These are phyloP conservation scores for Aproaerema taeniolella DNA, from an alignment of 2,888 invertebrate genomes.

Conservation along the genomic window DNA sequence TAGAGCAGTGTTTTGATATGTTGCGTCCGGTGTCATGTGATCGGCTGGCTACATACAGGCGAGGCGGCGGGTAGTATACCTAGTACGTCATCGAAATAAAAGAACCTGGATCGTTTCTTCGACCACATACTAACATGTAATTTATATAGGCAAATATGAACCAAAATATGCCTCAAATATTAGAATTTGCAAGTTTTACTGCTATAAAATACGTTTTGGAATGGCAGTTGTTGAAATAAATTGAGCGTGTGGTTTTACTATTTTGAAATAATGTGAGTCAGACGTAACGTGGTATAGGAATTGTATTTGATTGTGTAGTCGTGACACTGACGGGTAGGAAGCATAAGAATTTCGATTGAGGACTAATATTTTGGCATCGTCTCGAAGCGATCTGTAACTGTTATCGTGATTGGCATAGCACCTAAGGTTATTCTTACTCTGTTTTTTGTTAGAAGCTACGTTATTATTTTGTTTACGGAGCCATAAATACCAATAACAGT, in stretches of 20 bases:
- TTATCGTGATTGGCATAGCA: conserved; percentile 11
- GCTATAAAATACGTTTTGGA: too few species aligned
- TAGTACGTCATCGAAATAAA: conserved; percentile 36
- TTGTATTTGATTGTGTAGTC: not conserved
- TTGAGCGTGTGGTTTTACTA: too few species aligned
- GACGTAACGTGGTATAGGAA: not conserved
- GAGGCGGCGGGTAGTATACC: not conserved
- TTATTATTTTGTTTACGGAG: conserved; percentile 1
- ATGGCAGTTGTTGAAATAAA: too few species aligned
- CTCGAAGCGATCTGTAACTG: conserved; percentile 2
- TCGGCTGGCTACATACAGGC: conserved; percentile 13
- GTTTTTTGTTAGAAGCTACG: conserved; percentile 2
- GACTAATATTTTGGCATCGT: conserved; percentile 7
- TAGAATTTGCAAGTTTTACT: too few species aligned
- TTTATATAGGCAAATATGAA: not conserved
- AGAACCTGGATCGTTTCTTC: too few species aligned
- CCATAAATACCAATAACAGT: conserved; percentile 5
- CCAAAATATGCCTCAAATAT: too few species aligned
- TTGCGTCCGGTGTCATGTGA: conserved; percentile 43
- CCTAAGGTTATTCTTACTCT: conserved; percentile 10
- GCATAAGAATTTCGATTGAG: conserved; percentile 6
- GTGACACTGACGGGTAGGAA: conserved; percentile 5
- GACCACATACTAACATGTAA: conserved; percentile 14
- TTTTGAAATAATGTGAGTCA: too few species aligned
- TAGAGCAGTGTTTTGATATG: conserved; percentile 43